phyloP scores from a whole-genome alignment of 2,113 vertebrate species.

The Romanogobio albipinnatus region DNA sequence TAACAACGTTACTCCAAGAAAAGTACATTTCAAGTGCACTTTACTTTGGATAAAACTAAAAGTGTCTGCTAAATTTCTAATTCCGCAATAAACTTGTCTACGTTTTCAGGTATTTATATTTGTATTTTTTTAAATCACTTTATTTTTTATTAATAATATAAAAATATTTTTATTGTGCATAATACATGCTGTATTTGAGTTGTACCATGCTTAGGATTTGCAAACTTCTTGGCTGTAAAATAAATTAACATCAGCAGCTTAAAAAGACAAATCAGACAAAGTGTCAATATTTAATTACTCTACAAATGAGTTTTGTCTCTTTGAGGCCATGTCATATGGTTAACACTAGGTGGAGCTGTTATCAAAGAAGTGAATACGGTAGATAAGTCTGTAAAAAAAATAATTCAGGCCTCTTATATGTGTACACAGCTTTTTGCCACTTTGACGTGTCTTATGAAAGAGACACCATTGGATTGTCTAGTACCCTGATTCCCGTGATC shows the following conservation, averaged over 20 bases:
- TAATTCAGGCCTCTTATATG: neutral
- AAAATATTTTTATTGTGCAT: neutral
- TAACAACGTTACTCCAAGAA: too few relatives aligned
- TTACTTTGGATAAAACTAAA: too few relatives aligned
- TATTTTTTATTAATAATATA: neutral
- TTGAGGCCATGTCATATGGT: neutral
- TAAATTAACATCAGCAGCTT: neutral
- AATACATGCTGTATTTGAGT: neutral
- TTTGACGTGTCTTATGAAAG: neutral
- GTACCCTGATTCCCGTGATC: neutral
- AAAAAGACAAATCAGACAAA: neutral
- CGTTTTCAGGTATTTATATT: too few relatives aligned
- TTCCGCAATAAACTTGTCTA: too few relatives aligned
- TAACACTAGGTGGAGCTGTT: conserved; percentile 62
- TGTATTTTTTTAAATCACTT: too few relatives aligned
- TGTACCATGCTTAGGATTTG: neutral
- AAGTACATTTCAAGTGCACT: too few relatives aligned
- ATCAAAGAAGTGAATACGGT: neutral
- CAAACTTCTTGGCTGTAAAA: neutral
- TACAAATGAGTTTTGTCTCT: neutral
- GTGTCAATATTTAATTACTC: neutral
- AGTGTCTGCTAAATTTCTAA: too few relatives aligned
- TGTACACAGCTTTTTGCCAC: neutral
- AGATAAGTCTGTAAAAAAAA: neutral
- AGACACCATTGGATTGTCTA: neutral